These are phyloP conservation scores for Acronicta aceris DNA, from an alignment of 2,888 invertebrate species.

Conservation along the genomic window DNA sequence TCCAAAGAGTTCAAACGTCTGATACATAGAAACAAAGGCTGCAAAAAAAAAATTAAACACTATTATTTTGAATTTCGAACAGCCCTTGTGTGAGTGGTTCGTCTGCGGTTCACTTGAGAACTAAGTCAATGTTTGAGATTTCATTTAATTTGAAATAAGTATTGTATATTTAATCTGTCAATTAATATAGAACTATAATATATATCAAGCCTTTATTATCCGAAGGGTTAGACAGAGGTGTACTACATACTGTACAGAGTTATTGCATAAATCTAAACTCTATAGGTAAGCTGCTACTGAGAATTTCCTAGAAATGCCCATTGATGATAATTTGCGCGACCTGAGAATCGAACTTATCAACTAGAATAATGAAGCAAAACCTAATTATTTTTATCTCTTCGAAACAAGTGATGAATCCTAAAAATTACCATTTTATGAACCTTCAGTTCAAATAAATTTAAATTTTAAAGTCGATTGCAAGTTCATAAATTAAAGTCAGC, in stretches of 20 bases:
- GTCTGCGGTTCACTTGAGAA: not conserved
- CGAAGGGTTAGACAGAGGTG: no score
- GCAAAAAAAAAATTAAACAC: slow-evolving; percentile 4
- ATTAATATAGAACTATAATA: no score
- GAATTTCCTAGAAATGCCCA: not conserved
- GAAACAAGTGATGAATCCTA: slow-evolving; percentile 5
- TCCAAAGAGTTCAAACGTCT: slow-evolving; percentile 22
- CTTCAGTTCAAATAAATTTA: not conserved
- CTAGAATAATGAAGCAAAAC: no score
- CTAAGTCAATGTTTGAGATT: not conserved
- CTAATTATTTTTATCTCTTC: slow-evolving; percentile 8
- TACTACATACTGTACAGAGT: no score
- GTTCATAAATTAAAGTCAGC: slow-evolving; percentile 14
- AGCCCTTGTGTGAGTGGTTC: not conserved
- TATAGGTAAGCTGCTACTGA: not conserved
- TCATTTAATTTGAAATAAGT: not conserved
- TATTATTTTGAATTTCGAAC: slow-evolving; percentile 1
- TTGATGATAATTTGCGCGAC: not conserved
- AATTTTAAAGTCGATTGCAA: slow-evolving; percentile 12
- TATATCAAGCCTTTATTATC: no score
- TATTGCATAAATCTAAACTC: no score
- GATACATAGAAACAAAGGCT: slow-evolving; percentile 12
- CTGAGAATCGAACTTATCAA: no score
- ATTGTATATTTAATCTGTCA: no score
- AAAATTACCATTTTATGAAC: slow-evolving; percentile 23